A percentile compares a stretch with the other conserved stretches of the same genome.
Conservation (phyloP, 1,140 invertebrate genomes). For the Drosophila erecta region DNA sequence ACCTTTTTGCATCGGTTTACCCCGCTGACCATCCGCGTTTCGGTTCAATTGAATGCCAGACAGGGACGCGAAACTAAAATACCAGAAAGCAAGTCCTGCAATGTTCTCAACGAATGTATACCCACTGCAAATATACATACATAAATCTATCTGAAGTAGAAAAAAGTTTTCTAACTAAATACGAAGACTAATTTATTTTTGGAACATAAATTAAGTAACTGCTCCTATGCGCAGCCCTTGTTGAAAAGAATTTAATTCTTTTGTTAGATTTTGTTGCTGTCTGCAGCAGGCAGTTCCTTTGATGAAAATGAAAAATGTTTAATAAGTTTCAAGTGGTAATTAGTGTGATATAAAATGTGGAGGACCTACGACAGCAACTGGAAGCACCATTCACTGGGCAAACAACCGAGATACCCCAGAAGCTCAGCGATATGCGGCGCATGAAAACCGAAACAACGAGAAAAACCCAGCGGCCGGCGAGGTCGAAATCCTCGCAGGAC, state of each 20-base stretch:
- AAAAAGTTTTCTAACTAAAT: too few species aligned
- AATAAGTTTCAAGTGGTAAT: too few species aligned
- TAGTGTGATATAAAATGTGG: too few species aligned
- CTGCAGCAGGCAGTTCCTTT: too few species aligned
- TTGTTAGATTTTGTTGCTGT: too few species aligned
- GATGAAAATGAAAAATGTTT: too few species aligned
- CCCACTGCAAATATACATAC: neutral
- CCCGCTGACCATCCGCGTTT: constrained; percentile 64
- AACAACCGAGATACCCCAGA: neutral
- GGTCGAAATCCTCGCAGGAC: constrained; percentile 50
- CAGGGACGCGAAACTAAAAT: constrained; percentile 22
- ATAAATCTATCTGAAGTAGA: neutral
- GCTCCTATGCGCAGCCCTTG: too few species aligned
- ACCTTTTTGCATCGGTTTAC: constrained; percentile 21
- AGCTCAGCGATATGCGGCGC: neutral
- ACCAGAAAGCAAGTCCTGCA: neutral
- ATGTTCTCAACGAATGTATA: neutral
- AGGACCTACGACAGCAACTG: neutral
- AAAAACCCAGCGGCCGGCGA: constrained; percentile 23
- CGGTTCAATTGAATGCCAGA: constrained; percentile 73
- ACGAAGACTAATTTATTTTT: too few species aligned
- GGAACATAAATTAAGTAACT: too few species aligned
- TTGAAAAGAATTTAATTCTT: too few species aligned
- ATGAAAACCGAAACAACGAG: constrained; percentile 10
- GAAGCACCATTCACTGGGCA: neutral